Percentiles rank a stretch among this genome's conserved stretches.
Conservation (phyloP, 2,797 vertebrate genomes). For the Menidia menidia region DNA sequence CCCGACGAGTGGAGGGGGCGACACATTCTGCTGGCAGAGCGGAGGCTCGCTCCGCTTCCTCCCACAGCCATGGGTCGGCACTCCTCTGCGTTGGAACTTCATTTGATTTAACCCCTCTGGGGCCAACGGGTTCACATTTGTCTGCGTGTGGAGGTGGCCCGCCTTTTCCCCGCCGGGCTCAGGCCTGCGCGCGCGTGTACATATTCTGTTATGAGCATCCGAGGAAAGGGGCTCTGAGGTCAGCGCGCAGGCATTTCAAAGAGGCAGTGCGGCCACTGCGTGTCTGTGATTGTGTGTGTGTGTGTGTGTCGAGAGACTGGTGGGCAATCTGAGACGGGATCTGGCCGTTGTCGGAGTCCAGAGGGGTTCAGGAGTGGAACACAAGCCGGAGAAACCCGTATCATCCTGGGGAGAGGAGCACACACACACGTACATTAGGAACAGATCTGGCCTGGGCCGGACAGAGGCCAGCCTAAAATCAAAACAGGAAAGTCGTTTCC, state of each 20-base stretch:
- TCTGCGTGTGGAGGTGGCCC: background rate
- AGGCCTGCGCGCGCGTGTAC: constrained; percentile 45
- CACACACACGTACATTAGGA: constrained; percentile 62
- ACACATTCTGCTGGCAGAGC: constrained; percentile 49
- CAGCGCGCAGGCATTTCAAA: constrained; percentile 46
- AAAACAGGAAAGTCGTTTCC: constrained; percentile 50
- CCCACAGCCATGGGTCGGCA: constrained; percentile 39
- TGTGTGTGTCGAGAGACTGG: constrained; percentile 9
- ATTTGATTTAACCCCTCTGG: constrained; percentile 61
- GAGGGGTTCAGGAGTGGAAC: constrained; percentile 71
- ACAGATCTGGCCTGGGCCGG: constrained; percentile 44
- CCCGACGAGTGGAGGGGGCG: constrained; percentile 55
- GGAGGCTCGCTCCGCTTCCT: constrained; percentile 44
- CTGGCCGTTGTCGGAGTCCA: constrained; percentile 70
- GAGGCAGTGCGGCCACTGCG: constrained; percentile 12
- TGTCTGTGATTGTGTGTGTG: constrained; percentile 23
- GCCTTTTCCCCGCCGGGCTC: constrained; percentile 42
- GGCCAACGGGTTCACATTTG: constrained; percentile 61
- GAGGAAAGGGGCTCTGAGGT: constrained; percentile 49
- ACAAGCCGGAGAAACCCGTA: constrained; percentile 70
- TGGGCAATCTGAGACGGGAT: constrained; percentile 74
- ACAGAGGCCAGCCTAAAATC: constrained; percentile 46
- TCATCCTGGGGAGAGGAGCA: constrained; percentile 77
- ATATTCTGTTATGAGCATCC: constrained; percentile 42
- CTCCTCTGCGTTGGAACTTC: constrained; percentile 67